Base-by-base conservation (phyloP, 2,113 vertebrate genomes). In the Pitta sordida region DNA sequence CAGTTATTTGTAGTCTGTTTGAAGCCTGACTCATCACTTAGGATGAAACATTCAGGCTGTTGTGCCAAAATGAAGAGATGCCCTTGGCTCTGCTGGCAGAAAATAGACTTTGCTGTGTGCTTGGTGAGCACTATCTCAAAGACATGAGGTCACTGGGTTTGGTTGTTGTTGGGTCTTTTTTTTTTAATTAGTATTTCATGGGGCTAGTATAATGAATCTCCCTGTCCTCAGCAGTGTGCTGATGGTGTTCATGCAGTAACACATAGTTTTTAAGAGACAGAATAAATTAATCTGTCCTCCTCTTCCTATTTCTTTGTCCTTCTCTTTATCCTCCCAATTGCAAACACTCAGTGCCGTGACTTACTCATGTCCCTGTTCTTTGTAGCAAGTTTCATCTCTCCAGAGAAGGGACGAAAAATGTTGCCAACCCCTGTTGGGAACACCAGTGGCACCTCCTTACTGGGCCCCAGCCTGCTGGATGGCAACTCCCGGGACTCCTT, bases 401-500 rank as follows among this genome's bases (percentile, higher is more conserved):
- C 99, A 3, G 99, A 99, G 96, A 99, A 99, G 97, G 97, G 98
- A 51, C 97, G 98, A 53, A 99, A 99, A 94, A 98, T 97, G 97
- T 94, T 98, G 84, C 98, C 98, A 7, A 97, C 98, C 51, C 96
- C 98, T 6, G 85, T 93, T 13, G 98, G 98, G 48, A 97, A 97
- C 90, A 97, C 98, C 80, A 99, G 99, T 27, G 98, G 98, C 92
- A 99, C 98, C 11, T 99, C 99, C 65, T 95, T 99, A 78, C 97
- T 99, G 62, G 99, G 99, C 37, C 99, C 99, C 49, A 99, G 99
- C 96, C 97, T 99, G 69, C 97, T 99, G 89, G 99, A 99, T 95
- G 99, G 99, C 94, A 99, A 99, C 96, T 99, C 99, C 4, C 98
- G 99, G 77, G 99, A 99, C 94, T 99, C 99, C 43, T 99, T 99